These are phyloP conservation scores for Vollenhovia emeryi DNA, from an alignment of 1,140 invertebrate species.

Conservation along the genomic window DNA sequence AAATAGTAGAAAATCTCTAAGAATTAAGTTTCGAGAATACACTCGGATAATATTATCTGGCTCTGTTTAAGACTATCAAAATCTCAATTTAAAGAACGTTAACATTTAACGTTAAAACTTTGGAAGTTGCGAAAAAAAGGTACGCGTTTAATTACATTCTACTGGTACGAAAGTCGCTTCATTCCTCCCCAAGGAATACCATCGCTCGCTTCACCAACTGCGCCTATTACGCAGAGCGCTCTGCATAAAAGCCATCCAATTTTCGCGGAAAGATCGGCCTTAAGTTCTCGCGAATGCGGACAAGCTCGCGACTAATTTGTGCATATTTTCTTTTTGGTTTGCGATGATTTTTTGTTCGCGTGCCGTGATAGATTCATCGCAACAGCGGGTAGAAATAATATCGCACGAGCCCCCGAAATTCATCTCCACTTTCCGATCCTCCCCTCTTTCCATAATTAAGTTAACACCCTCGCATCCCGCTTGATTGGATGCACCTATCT, in stretches of 20 bases:
- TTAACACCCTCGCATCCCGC: conserved; percentile 34
- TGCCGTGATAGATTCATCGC: conserved; percentile 12
- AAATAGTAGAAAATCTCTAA: not conserved
- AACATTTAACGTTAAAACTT: not conserved
- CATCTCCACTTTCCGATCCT: not conserved
- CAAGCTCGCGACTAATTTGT: conserved; percentile 4
- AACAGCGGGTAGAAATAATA: conserved; percentile 33
- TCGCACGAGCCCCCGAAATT: not conserved
- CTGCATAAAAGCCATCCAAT: conserved; percentile 19
- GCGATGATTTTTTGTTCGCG: not conserved
- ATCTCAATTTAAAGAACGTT: not conserved
- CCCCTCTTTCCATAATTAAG: conserved; percentile 39
- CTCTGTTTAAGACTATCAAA: not conserved
- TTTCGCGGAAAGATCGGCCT: conserved; percentile 17
- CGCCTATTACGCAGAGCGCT: conserved; percentile 5
- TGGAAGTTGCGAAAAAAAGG: not conserved
- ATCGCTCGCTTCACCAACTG: not conserved
- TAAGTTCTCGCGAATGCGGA: not conserved
- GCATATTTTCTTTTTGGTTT: too few relatives aligned
- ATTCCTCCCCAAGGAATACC: not conserved
- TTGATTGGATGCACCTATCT: conserved; percentile 57
- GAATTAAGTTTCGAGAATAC: not conserved
- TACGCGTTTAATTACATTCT: conserved; percentile 26
- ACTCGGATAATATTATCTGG: not conserved
- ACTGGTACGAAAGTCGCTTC: not conserved